Percentiles rank a stretch among this genome's conserved stretches.
Conservation (phyloP, 2,888 invertebrate species). For the Prosapia bicincta region DNA sequence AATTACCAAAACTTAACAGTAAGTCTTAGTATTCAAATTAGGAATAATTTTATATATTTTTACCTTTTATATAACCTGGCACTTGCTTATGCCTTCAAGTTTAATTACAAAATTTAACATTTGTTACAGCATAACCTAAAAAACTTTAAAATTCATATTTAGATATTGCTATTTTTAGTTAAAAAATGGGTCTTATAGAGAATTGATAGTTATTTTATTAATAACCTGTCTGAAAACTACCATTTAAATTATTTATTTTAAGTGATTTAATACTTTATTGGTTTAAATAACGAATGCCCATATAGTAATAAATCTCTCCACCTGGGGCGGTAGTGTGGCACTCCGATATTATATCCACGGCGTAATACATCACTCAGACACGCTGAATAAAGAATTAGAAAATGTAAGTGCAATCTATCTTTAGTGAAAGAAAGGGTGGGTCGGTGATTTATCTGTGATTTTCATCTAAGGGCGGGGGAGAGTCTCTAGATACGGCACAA, state of each 20-base stretch:
- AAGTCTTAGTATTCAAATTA: no score
- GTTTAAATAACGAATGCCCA: conserved; percentile 9
- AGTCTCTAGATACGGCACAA: conserved; percentile 10
- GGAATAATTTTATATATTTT: no score
- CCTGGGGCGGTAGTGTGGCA: conserved; percentile 9
- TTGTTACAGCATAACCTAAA: no score
- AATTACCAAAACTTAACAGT: no score
- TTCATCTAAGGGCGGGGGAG: conserved; percentile 16
- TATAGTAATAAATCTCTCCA: conserved; percentile 7
- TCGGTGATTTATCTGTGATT: conserved; percentile 26
- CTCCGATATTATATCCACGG: conserved; percentile 23
- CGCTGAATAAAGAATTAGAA: conserved; percentile 26
- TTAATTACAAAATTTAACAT: no score
- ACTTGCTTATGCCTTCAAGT: no score
- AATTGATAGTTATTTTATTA: not conserved
- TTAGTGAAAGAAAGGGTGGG: conserved; percentile 13
- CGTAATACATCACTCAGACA: conserved; percentile 23
- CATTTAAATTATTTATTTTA: not conserved
- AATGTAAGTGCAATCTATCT: conserved; percentile 29
- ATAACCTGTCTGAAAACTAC: not conserved
- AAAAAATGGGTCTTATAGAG: no score
- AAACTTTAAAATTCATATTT: no score
- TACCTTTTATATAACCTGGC: no score
- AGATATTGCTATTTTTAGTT: no score
- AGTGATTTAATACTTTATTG: conserved; percentile 7